Conservation (phyloP, 92 coral and sea anemone species). For the Phenganax marumi region DNA sequence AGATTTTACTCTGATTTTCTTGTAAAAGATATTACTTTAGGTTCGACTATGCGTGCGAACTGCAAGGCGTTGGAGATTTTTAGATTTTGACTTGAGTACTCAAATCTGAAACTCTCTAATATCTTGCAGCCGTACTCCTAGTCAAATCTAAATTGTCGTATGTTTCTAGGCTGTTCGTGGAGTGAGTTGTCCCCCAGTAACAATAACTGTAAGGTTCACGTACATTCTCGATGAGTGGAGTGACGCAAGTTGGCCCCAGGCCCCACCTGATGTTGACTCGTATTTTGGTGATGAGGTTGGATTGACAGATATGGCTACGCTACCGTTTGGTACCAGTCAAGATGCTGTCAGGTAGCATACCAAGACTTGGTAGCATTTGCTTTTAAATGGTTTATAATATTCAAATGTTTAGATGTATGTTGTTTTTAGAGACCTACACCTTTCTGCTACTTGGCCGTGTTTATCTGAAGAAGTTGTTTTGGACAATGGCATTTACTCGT, state of each 20-base stretch:
- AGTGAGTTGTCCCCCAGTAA: conserved; percentile 64
- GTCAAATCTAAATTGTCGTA: background rate
- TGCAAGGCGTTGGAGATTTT: background rate
- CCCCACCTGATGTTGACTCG: conserved; percentile 79
- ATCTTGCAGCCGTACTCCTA: background rate
- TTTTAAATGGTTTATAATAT: background rate
- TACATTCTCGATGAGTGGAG: conserved; percentile 93
- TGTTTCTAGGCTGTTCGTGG: conserved; percentile 30
- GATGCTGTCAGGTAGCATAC: conserved; percentile 82
- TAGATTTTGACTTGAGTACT: too few relatives aligned
- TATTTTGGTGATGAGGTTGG: conserved; percentile 75
- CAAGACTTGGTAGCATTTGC: background rate
- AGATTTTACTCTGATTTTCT: too few relatives aligned
- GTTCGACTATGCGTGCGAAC: too few relatives aligned
- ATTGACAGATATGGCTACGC: conserved; percentile 60
- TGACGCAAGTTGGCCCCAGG: conserved; percentile 95
- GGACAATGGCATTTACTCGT: conserved; percentile 98
- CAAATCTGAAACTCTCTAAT: too few relatives aligned
- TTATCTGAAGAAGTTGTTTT: conserved; percentile 94
- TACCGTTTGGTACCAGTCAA: conserved; percentile 92
- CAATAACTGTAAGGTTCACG: conserved; percentile 84
- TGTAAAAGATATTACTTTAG: too few relatives aligned
- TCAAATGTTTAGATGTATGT: background rate
- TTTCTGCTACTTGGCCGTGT: conserved; percentile 98
- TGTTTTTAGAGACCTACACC: conserved; percentile 74